Evolutionary conservation across 2,888 invertebrate species (phyloP).

Genomic region (Caenorhabditis sp.): DNA sequence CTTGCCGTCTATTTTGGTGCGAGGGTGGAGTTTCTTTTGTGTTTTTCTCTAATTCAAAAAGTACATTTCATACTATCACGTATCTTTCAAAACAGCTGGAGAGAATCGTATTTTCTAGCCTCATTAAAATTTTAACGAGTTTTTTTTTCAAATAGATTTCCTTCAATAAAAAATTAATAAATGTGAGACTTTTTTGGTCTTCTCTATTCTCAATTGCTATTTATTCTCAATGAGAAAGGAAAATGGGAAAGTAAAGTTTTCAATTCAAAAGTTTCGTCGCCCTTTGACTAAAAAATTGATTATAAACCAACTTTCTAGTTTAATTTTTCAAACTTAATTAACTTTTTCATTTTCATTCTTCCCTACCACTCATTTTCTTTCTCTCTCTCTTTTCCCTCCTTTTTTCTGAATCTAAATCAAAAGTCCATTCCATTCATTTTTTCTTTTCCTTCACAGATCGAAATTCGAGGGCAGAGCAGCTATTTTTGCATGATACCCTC

Average conservation of each 20-base stretch:
- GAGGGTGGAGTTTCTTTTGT: slow-evolving; percentile 1
- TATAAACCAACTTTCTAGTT: too few species aligned
- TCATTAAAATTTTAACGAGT: too few species aligned
- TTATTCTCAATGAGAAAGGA: too few species aligned
- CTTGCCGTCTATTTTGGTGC: slow-evolving; percentile 10
- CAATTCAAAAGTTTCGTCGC: too few species aligned
- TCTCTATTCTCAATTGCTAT: too few species aligned
- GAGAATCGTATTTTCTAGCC: too few species aligned
- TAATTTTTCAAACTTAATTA: not conserved
- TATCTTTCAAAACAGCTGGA: not conserved
- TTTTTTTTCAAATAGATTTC: too few species aligned
- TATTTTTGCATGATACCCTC: slow-evolving; percentile 17
- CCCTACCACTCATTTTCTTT: not conserved
- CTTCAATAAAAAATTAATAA: too few species aligned
- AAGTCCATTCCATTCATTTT: not conserved
- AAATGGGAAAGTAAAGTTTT: too few species aligned
- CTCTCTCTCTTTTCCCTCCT: not conserved
- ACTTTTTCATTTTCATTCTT: not conserved
- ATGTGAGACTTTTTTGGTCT: too few species aligned
- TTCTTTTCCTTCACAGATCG: too few species aligned
- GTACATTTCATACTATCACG: slow-evolving; percentile 4
- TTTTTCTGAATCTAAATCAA: not conserved
- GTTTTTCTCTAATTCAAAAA: not conserved
- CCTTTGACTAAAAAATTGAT: too few species aligned
- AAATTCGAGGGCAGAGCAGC: slow-evolving; percentile 2